Percentiles rank a stretch among this genome's conserved stretches.
These are phyloP conservation scores for Enteromius argenteus DNA, from an alignment of 2,797 vertebrate genomes.

Conservation along the genomic window DNA sequence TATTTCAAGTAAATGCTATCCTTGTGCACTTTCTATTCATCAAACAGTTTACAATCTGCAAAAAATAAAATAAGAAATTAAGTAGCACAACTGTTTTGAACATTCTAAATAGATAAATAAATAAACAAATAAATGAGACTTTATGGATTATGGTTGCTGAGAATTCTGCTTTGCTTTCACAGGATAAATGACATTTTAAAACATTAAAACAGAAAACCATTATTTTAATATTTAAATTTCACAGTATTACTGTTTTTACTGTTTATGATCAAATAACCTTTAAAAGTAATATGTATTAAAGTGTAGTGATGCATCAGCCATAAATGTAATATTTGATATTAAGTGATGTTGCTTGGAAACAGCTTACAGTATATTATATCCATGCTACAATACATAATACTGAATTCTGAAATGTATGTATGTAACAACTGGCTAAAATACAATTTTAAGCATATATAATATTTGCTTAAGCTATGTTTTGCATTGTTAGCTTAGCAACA, in stretches of 20 bases:
- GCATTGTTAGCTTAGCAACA: neutral
- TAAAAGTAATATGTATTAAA: neutral
- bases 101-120: too few relatives aligned
- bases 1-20: too few relatives aligned
- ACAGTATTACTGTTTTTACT: neutral
- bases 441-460: neutral
- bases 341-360: neutral
- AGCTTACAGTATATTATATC: neutral
- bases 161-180: neutral
- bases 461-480: slow-evolving; percentile 3
- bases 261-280: neutral
- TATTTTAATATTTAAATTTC: neutral
- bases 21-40: neutral
- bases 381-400: neutral
- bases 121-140: too few relatives aligned
- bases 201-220: neutral
- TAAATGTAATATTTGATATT: too few relatives aligned
- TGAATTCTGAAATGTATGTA: neutral
- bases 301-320: neutral
- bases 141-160: neutral
- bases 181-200: neutral
- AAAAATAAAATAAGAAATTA: too few relatives aligned
- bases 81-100: too few relatives aligned
- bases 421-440: neutral
- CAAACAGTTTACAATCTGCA: neutral